These are phyloP conservation scores for Zygaena filipendulae DNA, from an alignment of 2,888 invertebrate species.

Conservation along the genomic window DNA sequence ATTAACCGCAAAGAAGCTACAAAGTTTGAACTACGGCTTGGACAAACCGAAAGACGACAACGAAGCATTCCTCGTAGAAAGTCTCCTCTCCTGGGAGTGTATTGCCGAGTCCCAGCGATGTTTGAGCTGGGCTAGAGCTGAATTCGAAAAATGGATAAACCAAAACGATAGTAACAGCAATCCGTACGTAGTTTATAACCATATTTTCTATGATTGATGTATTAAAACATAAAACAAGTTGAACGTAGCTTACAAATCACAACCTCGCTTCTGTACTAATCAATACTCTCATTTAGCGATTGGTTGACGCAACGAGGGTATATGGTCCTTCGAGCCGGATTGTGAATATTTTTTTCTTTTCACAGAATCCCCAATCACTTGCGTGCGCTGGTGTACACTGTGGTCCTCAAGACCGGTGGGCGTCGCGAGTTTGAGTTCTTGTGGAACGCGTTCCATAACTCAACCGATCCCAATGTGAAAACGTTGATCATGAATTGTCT, in stretches of 20 bases:
- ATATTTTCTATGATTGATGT: no score
- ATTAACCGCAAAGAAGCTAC: constrained; percentile 45
- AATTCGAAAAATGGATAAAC: constrained; percentile 42
- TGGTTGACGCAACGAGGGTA: no score
- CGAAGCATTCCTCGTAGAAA: constrained; percentile 66
- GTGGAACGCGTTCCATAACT: constrained; percentile 69
- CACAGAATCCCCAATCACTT: constrained; percentile 73
- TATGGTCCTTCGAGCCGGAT: no score
- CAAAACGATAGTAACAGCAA: constrained; percentile 38
- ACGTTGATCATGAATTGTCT: constrained; percentile 53
- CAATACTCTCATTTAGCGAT: no score
- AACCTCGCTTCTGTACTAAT: no score
- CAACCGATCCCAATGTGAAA: constrained; percentile 68
- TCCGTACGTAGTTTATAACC: constrained; percentile 50
- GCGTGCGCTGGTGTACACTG: constrained; percentile 64
- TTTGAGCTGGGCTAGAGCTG: constrained; percentile 52
- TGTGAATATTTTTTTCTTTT: constrained; percentile 20
- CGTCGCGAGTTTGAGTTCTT: constrained; percentile 77
- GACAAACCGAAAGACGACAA: constrained; percentile 58
- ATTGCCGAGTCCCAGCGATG: constrained; percentile 65
- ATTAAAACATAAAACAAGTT: no score
- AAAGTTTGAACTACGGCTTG: constrained; percentile 62
- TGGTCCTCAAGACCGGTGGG: constrained; percentile 69
- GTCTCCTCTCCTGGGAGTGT: constrained; percentile 70
- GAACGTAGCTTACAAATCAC: no score